A percentile compares a stretch with the other conserved stretches of the same genome.
phyloP scores from a whole-genome alignment of 2,888 invertebrate species.

The Lottia gigantea region DNA sequence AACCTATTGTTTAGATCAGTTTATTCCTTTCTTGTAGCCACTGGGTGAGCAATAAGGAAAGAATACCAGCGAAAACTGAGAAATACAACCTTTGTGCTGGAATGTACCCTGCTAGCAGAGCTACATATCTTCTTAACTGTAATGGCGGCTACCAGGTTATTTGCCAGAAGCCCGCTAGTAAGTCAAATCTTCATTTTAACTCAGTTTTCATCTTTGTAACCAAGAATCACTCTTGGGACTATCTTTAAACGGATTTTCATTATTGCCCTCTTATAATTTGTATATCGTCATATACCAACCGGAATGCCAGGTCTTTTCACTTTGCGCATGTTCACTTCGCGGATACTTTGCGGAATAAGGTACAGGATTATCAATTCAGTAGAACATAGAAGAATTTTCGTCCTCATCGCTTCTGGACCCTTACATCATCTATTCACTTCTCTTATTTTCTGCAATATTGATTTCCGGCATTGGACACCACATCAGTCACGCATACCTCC shows the following conservation, averaged over 20 bases:
- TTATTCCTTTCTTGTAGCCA: background rate
- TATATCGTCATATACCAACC: no score
- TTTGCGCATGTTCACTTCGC: no score
- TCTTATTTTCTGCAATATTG: no score
- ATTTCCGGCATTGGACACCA: no score
- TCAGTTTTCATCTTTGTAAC: background rate
- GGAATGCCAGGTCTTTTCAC: no score
- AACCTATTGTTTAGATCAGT: background rate
- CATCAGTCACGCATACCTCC: no score
- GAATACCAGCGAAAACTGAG: background rate
- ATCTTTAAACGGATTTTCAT: background rate
- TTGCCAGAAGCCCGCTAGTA: background rate
- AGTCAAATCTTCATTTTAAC: background rate
- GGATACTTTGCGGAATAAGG: no score
- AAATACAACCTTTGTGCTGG: background rate
- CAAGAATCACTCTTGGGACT: background rate
- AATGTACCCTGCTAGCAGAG: background rate
- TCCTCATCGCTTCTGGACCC: no score
- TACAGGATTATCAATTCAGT: no score
- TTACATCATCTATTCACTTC: no score
- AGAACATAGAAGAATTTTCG: no score
- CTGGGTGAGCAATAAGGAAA: background rate
- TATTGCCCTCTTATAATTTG: no score
- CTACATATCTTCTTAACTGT: background rate
- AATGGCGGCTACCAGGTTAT: background rate